phyloP scores from a whole-genome alignment of 2,113 vertebrate species.

The Corythoichthys haematopterus region DNA sequence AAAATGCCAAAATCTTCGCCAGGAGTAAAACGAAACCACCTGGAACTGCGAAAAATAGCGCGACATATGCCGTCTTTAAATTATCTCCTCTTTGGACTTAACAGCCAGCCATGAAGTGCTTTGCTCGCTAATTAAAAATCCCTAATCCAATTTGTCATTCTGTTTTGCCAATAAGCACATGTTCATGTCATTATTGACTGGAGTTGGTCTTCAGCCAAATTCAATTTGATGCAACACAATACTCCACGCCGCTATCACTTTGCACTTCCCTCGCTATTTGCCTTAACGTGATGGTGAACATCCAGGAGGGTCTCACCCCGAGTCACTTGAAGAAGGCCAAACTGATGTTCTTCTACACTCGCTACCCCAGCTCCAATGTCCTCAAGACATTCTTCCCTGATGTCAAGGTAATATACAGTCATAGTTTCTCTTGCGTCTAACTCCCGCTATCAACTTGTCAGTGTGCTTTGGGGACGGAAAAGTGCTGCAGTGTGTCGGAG shows the following conservation, averaged over 20 bases:
- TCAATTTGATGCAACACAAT: slow-evolving; percentile 68
- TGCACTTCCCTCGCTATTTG: slow-evolving; percentile 39
- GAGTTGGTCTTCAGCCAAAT: slow-evolving; percentile 68
- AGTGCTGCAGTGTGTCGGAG: slow-evolving; percentile 66
- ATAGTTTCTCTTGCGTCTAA: slow-evolving; percentile 23
- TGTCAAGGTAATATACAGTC: slow-evolving; percentile 79
- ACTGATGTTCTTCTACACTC: slow-evolving; percentile 96
- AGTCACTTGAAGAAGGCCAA: slow-evolving; percentile 96
- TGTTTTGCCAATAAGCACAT: slow-evolving; percentile 74
- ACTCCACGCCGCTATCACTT: slow-evolving; percentile 60
- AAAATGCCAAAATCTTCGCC: neutral
- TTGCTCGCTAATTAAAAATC: slow-evolving; percentile 73
- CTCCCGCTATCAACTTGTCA: slow-evolving; percentile 51
- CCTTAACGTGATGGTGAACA: slow-evolving; percentile 81
- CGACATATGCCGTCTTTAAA: slow-evolving; percentile 46
- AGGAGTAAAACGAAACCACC: neutral
- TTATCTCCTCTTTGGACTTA: slow-evolving; percentile 46
- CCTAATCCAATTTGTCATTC: slow-evolving; percentile 73
- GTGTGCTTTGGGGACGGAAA: slow-evolving; percentile 46
- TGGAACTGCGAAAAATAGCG: slow-evolving; percentile 4
- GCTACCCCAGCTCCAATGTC: slow-evolving; percentile 90
- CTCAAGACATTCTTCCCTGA: slow-evolving; percentile 91
- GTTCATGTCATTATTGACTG: slow-evolving; percentile 73
- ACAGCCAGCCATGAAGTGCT: slow-evolving; percentile 65
- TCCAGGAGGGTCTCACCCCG: slow-evolving; percentile 88